These are phyloP conservation scores for Rutpela maculata DNA, from an alignment of 2,888 invertebrate species.

Conservation along the genomic window DNA sequence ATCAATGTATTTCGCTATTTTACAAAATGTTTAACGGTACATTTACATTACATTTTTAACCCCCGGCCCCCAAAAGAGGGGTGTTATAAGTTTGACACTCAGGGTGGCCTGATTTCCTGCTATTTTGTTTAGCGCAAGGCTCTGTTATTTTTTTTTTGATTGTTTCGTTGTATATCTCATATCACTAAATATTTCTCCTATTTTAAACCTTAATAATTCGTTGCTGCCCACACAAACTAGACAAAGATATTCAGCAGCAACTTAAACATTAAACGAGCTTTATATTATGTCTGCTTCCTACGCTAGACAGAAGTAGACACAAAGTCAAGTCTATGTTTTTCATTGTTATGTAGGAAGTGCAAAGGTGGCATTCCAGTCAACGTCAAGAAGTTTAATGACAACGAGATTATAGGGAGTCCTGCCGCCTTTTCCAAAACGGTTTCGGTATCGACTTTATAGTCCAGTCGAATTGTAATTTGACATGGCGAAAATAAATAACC, in stretches of 20 bases:
- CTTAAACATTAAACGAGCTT: constrained; percentile 24
- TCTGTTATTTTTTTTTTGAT: too few species aligned
- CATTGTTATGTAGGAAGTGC: constrained; percentile 13
- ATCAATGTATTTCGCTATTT: too few species aligned
- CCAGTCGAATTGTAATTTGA: too few species aligned
- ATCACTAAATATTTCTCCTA: too few species aligned
- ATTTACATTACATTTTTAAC: too few species aligned
- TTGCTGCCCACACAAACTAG: constrained; percentile 9
- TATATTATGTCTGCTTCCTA: constrained; percentile 16
- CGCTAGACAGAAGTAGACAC: constrained; percentile 26
- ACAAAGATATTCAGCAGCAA: constrained; percentile 26
- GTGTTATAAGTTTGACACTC: too few species aligned
- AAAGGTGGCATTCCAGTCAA: constrained; percentile 26
- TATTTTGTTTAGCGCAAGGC: too few species aligned
- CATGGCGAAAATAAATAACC: too few species aligned
- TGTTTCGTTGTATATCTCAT: too few species aligned
- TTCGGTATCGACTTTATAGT: neutral
- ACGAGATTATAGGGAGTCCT: constrained; percentile 11
- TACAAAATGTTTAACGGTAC: too few species aligned
- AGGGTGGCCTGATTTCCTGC: too few species aligned
- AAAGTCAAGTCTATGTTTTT: constrained; percentile 18
- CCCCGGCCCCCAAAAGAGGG: too few species aligned
- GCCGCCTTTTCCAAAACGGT: neutral
- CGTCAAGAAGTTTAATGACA: constrained; percentile 24
- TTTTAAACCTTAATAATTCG: neutral